Evolutionary conservation across 2,797 vertebrate genomes (phyloP), one percentile per base, ranked within the genome.

Genomic region (Neosalanx taihuensis): DNA sequence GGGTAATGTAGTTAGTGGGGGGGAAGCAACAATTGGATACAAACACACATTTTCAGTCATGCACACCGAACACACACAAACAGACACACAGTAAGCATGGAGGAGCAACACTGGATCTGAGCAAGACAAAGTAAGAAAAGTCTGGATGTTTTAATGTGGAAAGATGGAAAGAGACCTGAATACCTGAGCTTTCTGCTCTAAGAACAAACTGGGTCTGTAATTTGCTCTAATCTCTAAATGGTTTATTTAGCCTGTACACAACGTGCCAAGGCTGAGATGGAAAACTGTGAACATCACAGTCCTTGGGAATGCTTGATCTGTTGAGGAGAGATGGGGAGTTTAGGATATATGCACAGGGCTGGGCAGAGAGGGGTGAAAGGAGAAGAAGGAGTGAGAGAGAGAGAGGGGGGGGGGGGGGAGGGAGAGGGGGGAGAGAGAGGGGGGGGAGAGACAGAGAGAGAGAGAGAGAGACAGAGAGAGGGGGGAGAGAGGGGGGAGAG

Each of bases 1-100:
- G 72, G 77, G 77, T 73, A 73, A 62, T 82, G 82, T 73, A 69
- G 83, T 84, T 84, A 84, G 23, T 10, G 71, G 10, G 53, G 74
- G 35, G 20, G 76, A 77, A 69, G 3, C 49, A 26, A n/a, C 51
- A n/a, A 30, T 31, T n/a, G 26, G 33, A 76, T 49, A 68, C 2
- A 69, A 6, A 70, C 29, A 46, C 33, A 64, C 46, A 72, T 3
- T 60, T 46, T 15, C 18, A 58, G 26, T 56, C 49, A 62, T 53
- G 73, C 35, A 59, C 30, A 59, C 29, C 63, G 30, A 41, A 23
- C 37, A 30, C 26, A 60, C 18, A 7, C n/a, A 23, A 1, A n/a
- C 66, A 67, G 7, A 33, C 30, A 64, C 9, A 23, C 12, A 68
- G 7, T 6, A 12, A 69, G 33, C 31, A 62, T 49, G 26, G 64